Base-by-base conservation (phyloP, 2,797 vertebrate species). In the Stomatorhinus walkeri region DNA sequence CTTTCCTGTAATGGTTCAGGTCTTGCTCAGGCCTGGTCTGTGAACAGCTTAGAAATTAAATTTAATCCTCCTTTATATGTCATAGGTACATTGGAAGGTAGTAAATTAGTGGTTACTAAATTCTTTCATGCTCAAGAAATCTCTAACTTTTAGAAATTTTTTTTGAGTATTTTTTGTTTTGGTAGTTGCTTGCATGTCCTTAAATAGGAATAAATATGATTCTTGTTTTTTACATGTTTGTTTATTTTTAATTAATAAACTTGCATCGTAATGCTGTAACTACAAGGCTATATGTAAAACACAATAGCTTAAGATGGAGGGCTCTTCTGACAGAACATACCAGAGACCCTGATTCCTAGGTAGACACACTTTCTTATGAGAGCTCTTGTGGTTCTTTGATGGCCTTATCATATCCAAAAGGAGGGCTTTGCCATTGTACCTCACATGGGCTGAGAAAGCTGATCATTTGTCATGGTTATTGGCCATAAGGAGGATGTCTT, bases 381-480 rank as follows among this genome's bases (percentile, higher is more conserved):
- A 19, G 7, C 19, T 40, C 10, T 76, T 76, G 32, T 36, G 36
- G 32, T 19, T 40, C 2, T 43, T 32, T 40, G 12, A 79, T 79
- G 72, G 5, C 72, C 5, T 16, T 7, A 19, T 79, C 14, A 7
- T 43, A 43, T 43, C 1, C 4, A 6, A 79, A 79, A 43, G 4
- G 16, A 46, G 72, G 5, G 3, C 6, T 79, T 46, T 43, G 72
- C 72, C 36, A 9, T 3, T 46, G 40, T 46, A n/a, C 36, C 40
- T 79, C 72, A 46, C 40, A 28, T 3, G 72, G 72, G 16, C 6
- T 79, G 40, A n/a, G 16, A 43, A n/a, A 46, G 36, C 16, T n/a
- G 36, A 40, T 90, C 90, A 96, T 96, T 92, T 90, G 94, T 96
- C 94, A 95, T 90, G 90, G 93, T 93, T 94, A 94, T 88, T 93